These are phyloP conservation scores for Lycorma delicatula DNA, from an alignment of 1,140 invertebrate genomes.

Conservation along the genomic window DNA sequence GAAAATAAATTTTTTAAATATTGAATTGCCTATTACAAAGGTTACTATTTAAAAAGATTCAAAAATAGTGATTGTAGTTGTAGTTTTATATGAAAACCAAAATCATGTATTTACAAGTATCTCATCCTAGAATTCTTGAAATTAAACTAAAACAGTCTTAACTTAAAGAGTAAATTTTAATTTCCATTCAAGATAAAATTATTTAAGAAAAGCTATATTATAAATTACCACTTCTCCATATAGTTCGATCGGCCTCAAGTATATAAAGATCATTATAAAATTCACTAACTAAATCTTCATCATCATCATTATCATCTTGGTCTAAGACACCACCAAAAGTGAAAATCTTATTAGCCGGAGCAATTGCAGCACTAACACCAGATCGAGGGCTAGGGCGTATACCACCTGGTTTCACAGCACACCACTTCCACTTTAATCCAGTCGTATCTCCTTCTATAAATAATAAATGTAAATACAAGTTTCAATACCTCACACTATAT, in stretches of 20 bases:
- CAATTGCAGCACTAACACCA: constrained; percentile 47
- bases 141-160: no score
- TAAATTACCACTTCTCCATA: constrained; percentile 55
- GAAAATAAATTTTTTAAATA: no score
- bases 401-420: constrained; percentile 56
- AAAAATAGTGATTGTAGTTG: no score
- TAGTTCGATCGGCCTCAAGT: constrained; percentile 64
- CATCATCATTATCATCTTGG: constrained; percentile 58
- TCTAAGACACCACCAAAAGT: constrained; percentile 72
- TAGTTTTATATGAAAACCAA: no score
- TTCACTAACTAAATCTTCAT: constrained; percentile 66
- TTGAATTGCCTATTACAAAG: no score
- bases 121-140: no score
- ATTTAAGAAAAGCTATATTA: no score
- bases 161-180: no score
- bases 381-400: constrained; percentile 54
- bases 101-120: no score
- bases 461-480: not conserved
- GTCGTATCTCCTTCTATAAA: constrained; percentile 50
- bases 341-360: constrained; percentile 51
- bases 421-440: constrained; percentile 69
- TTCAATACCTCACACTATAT: not conserved
- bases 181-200: no score
- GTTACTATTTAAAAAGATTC: no score
- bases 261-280: constrained; percentile 77